Conservation (phyloP, 2,888 invertebrate genomes). For the Corythucha ciliata region DNA sequence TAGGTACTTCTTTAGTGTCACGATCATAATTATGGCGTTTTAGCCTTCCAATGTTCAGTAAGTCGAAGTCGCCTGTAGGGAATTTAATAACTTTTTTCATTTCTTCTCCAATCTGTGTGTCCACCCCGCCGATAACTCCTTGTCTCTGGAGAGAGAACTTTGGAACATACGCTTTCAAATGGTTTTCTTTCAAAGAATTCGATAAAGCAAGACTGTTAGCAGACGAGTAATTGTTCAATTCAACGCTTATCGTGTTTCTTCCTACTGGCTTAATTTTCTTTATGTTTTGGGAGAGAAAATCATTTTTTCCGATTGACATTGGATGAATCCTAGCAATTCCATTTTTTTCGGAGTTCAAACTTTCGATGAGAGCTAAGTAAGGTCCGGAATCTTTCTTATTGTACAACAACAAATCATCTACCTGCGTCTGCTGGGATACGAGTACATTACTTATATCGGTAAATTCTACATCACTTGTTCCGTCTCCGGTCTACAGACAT, state of each 20-base stretch:
- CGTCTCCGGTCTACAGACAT: no score
- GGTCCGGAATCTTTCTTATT: neutral
- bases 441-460: no score
- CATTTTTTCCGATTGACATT: constrained; percentile 5
- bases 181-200: neutral
- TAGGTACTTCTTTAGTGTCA: neutral
- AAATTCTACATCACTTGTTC: no score
- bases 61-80: neutral
- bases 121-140: neutral
- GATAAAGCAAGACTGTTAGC: neutral
- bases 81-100: constrained; percentile 5
- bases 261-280: neutral
- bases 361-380: neutral
- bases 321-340: neutral
- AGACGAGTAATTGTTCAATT: neutral
- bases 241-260: constrained; percentile 1
- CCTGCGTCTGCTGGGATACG: no score
- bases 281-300: neutral
- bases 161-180: neutral
- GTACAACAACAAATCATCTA: no score
- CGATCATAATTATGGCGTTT: neutral
- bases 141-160: neutral
- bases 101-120: neutral
- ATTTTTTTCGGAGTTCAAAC: neutral
- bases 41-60: no score